Evolutionary conservation across 2,888 invertebrate genomes (phyloP).

Genomic region (Imbricaverruca yamaguchii): DNA sequence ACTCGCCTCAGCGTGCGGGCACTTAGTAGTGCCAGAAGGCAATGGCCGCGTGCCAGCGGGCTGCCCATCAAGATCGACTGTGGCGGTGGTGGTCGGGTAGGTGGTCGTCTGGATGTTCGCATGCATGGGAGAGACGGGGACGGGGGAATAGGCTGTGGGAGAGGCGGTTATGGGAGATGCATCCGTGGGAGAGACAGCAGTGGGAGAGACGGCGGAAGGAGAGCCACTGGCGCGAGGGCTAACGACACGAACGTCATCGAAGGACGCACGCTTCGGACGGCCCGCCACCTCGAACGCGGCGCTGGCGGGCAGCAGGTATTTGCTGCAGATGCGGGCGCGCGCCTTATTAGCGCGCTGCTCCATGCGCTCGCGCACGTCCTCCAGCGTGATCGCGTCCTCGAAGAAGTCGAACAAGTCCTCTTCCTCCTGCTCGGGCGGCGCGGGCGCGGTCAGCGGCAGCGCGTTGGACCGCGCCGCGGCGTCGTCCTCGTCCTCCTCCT

Average conservation of each 20-base stretch:
- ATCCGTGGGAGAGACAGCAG: too few relatives aligned
- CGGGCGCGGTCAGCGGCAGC: constrained; percentile 17
- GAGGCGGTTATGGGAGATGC: too few relatives aligned
- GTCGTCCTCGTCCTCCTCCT: constrained; percentile 35
- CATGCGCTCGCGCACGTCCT: constrained; percentile 28
- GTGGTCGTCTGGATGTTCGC: not conserved
- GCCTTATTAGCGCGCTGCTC: constrained; percentile 21
- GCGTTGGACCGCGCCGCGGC: constrained; percentile 32
- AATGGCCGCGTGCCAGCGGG: not conserved
- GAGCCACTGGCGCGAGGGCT: too few relatives aligned
- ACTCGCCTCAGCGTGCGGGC: constrained; percentile 27
- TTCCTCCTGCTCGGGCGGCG: constrained; percentile 33
- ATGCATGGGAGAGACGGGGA: not conserved
- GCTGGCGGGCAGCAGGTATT: not conserved
- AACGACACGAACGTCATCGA: not conserved
- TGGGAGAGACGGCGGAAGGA: too few relatives aligned
- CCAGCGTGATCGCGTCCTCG: not conserved
- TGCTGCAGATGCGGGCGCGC: not conserved
- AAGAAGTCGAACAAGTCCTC: constrained; percentile 24
- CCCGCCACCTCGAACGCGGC: not conserved
- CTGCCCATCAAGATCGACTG: not conserved
- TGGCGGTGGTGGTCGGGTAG: not conserved
- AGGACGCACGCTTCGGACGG: too few relatives aligned
- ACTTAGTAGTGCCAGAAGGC: constrained; percentile 19
- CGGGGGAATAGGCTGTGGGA: too few relatives aligned